These are phyloP conservation scores for Drosophila ananassae DNA, from an alignment of 1,140 invertebrate genomes.

Conservation along the genomic window DNA sequence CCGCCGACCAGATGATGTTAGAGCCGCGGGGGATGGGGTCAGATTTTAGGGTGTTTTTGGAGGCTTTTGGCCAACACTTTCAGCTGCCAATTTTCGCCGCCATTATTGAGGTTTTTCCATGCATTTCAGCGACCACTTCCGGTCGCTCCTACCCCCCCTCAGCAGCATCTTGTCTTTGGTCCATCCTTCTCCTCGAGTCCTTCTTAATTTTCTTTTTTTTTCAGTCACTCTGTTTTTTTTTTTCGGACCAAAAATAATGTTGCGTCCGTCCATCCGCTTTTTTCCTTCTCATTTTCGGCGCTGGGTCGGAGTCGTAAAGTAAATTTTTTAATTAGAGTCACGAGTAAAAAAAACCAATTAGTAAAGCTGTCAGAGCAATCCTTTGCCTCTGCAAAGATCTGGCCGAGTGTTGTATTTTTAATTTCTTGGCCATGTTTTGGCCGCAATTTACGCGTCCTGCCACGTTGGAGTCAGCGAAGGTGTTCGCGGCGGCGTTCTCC, in stretches of 20 bases:
- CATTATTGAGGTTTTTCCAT: conserved; percentile 63
- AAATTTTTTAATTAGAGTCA: conserved; percentile 83
- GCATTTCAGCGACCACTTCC: conserved; percentile 52
- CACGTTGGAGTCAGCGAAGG: not conserved
- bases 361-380: conserved; percentile 78
- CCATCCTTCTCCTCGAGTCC: conserved; percentile 21
- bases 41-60: not conserved
- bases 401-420: conserved; percentile 59
- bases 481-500: not conserved
- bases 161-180: conserved; percentile 38
- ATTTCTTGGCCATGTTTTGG: conserved; percentile 74
- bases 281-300: not conserved
- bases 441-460: conserved; percentile 66
- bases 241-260: conserved; percentile 40
- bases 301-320: conserved; percentile 73
- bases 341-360: conserved; percentile 82
- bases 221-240: conserved; percentile 13
- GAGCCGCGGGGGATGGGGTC: conserved; percentile 6
- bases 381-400: conserved; percentile 34
- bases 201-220: conserved; percentile 28
- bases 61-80: conserved; percentile 16
- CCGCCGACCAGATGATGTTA: conserved; percentile 50
- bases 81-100: conserved; percentile 51
- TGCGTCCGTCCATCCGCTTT: conserved; percentile 34
- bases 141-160: not conserved